Evolutionary conservation across 1,140 invertebrate species (phyloP), one percentile per base, ranked within the genome.

Genomic region (Drosophila fuyamai): DNA sequence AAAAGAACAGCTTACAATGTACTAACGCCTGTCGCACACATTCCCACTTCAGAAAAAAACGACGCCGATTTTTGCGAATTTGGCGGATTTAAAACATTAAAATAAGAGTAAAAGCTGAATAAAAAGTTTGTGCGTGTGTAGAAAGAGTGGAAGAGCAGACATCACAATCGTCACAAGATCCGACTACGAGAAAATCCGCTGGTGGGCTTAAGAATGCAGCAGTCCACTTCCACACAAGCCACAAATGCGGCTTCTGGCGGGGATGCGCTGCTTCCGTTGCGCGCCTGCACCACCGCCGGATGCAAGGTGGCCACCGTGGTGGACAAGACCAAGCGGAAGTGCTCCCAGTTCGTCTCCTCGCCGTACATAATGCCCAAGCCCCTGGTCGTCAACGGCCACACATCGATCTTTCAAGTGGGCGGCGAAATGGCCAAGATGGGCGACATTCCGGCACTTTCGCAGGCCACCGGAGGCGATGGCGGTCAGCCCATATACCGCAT

Each of bases 311-410:
- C 46, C 67, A 71, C 63, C 46, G 67, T 62, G 18, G 84, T 83
- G n/a, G 84, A 88, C n/a, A 75, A 77, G 60, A 55, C 83, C 10
- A 88, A 88, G 32, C 46, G 84, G 13, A 88, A 89, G 57, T 83
- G 79, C 10, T 61, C 76, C 0, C 79, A 88, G 40, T 88, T 88
- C 38, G 84, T 88, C 0, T 54, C 79, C 3, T 12, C 60, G 0
- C 83, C 83, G 0, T 77, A 80, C n/a, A 77, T 88, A 4, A 76
- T 88, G 76, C 32, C 56, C 10, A 88, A 83, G 58, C 84, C 84
- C 1, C 23, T 88, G 68, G 46, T 88, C 29, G 81, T 89, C 50
- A 80, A 84, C 27, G 80, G 76, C 7, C 70, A 74, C 53, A 81
- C 84, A 65, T 65, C 84, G 16, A 77, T 88, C 10, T 88, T 88